Evolutionary conservation across 2,797 vertebrate species (phyloP), one percentile per base, ranked within the genome.

Genomic region (Falco naumanni): DNA sequence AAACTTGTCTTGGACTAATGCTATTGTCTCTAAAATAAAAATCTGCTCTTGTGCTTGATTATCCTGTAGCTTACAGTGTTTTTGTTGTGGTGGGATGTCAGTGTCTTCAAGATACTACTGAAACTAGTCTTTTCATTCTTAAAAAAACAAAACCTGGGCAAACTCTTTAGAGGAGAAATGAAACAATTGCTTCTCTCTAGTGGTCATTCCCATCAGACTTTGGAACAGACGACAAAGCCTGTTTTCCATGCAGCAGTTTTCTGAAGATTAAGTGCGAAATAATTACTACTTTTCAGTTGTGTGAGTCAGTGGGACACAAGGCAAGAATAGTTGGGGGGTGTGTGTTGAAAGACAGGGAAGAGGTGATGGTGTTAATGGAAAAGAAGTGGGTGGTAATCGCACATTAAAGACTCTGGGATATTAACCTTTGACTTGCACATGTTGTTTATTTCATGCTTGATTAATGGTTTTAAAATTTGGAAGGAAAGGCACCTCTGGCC

Each of bases 401-500:
- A 85, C 68, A 93, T 95, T 91, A 79, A 94, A 96, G 80, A 87
- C 57, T 34, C 82, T 64, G 64, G 90, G 91, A 93, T 94, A 95
- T 97, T 95, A 97, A 97, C 93, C 94, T 97, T 82, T 96, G 94
- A 91, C 88, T 84, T 94, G 76, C 70, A 90, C 70, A 69, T 90
- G 71, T 88, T 97, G 82, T 91, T 96, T 96, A 69, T 97, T 96
- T 97, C 61, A 89, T 93, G 71, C 84, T 95, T 90, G 91, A 95
- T 89, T 96, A 95, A 92, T 89, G 86, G 76, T 87, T 96, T 96
- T 97, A 96, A 96, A 96, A 91, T 96, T 93, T 95, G 97, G 89
- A 89, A 86, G 86, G 87, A 94, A 94, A 89, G 70, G 60, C 69
- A 64, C 90, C 90, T 97, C 95, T 97, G 88, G 75, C 88, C 66